Conservation (phyloP, 2,113 vertebrate genomes). For the Pseudorhombus dupliciocellatus region DNA sequence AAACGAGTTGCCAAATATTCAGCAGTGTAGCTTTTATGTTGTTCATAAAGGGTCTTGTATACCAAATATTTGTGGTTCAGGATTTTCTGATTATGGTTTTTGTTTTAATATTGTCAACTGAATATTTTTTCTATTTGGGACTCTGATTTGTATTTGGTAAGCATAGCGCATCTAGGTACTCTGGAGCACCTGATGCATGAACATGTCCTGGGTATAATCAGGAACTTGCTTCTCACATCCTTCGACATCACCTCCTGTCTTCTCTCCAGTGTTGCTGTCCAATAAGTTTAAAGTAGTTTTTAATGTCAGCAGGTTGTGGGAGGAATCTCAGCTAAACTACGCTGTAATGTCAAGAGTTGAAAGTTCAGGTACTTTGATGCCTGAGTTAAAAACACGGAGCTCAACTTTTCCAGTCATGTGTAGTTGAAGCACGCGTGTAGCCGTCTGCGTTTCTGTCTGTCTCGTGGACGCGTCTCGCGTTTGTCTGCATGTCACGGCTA, state of each 20-base stretch:
- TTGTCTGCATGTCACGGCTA: slow-evolving; percentile 31
- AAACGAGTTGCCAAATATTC: not conserved
- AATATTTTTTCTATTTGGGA: not conserved
- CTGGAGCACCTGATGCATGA: not conserved
- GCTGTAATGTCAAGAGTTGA: not conserved
- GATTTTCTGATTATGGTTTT: not conserved
- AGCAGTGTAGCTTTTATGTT: not conserved
- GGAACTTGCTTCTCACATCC: not conserved
- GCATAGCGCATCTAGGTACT: not conserved
- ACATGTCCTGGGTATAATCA: not conserved
- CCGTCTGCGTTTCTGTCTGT: slow-evolving; percentile 17
- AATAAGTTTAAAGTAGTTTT: not conserved
- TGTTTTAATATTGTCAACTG: not conserved
- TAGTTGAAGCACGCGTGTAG: slow-evolving; percentile 2
- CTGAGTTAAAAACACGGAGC: not conserved
- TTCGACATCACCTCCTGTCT: not conserved
- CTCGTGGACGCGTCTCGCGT: not conserved
- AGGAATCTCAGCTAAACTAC: not conserved
- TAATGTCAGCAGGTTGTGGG: not conserved
- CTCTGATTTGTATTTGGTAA: not conserved
- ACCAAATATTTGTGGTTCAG: not conserved
- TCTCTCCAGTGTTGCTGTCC: not conserved
- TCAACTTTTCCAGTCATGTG: not conserved
- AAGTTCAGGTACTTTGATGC: not conserved
- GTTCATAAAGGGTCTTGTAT: not conserved